These are phyloP conservation scores for Doryteuthis pealeii DNA, from an alignment of 1,140 invertebrate genomes.

Conservation along the genomic window DNA sequence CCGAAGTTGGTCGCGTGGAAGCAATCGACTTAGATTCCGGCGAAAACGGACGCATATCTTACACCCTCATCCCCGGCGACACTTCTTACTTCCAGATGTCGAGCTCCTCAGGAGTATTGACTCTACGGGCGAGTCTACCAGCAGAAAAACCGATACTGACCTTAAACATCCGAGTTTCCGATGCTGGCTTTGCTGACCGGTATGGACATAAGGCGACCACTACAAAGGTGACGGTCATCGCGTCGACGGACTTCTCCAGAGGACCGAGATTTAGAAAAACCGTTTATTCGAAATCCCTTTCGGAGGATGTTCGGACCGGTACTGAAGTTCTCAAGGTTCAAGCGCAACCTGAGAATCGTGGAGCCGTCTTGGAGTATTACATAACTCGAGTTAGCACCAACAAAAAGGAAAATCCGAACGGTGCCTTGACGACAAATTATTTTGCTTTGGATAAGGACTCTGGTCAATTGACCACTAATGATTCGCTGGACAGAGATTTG, in stretches of 20 bases:
- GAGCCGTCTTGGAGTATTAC: slow-evolving; percentile 74
- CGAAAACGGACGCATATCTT: slow-evolving; percentile 64
- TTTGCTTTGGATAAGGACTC: slow-evolving; percentile 84
- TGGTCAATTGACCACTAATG: slow-evolving; percentile 82
- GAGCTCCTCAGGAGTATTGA: slow-evolving; percentile 50
- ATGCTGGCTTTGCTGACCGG: slow-evolving; percentile 69
- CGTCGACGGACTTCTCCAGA: slow-evolving; percentile 30
- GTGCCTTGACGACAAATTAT: slow-evolving; percentile 53
- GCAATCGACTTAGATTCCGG: slow-evolving; percentile 65
- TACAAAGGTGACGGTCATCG: slow-evolving; percentile 35
- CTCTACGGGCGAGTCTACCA: slow-evolving; percentile 37
- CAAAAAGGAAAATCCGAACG: slow-evolving; percentile 68
- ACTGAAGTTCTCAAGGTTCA: slow-evolving; percentile 53
- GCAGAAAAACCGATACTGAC: slow-evolving; percentile 68
- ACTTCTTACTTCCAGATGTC: slow-evolving; percentile 56
- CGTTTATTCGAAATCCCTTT: slow-evolving; percentile 72
- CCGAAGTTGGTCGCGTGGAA: slow-evolving; percentile 39
- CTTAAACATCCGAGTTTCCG: slow-evolving; percentile 80
- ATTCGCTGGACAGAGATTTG: slow-evolving; percentile 77
- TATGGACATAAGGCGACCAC: slow-evolving; percentile 23
- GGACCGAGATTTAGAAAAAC: slow-evolving; percentile 56
- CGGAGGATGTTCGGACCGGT: slow-evolving; percentile 72
- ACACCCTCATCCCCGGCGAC: slow-evolving; percentile 79
- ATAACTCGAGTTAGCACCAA: slow-evolving; percentile 80
- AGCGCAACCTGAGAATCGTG: slow-evolving; percentile 64